Evolutionary conservation across 2,797 vertebrate genomes (phyloP), one percentile per base, ranked within the genome.

Genomic region (Dendrocincla fuliginosa): DNA sequence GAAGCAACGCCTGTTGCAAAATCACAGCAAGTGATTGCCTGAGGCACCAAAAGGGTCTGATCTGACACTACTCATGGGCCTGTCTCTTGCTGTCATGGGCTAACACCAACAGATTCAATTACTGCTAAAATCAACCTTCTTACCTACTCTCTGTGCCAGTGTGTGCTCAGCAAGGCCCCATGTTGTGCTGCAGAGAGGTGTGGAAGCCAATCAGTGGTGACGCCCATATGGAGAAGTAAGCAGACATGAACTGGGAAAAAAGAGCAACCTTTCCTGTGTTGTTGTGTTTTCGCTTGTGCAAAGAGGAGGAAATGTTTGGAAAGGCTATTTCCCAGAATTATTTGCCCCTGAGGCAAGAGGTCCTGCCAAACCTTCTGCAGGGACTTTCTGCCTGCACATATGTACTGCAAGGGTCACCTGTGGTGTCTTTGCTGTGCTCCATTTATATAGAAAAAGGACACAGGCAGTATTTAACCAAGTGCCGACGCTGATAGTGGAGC

Each of bases 221-320:
- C 28, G 23, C 37, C 32, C 53, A 39, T 52, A 76, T 59, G 82
- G 75, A 64, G 84, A 92, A 96, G 61, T 37, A 59, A 87, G 64
- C 0, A 3, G 67, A 67, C 64, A 56, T 56, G 44, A 84, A 89
- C 46, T 87, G 85, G 83, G 79, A 78, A 93, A 95, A 0, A 24
- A 79, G n/a, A 90, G 60, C 50, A 87, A 59, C 76, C 49, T 77
- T 91, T 93, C 80, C 83, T 77, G 41, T 74, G 63, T 14, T 69
- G 61, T 52, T 50, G 33, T 61, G 49, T 70, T 92, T 89, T 69
- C 57, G 28, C 81, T 86, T 81, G 55, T 84, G 86, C 46, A 79
- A 94, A 91, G 67, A 86, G 73, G n/a, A 91, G 70, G 84, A 94
- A 90, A 89, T 35, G 49, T 89, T 76, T 84, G 77, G 32, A 81